Percentiles rank a stretch among this genome's conserved stretches.
These are phyloP conservation scores for Dendrocopos noguchii DNA, from an alignment of 2,113 vertebrate genomes.

Conservation along the genomic window DNA sequence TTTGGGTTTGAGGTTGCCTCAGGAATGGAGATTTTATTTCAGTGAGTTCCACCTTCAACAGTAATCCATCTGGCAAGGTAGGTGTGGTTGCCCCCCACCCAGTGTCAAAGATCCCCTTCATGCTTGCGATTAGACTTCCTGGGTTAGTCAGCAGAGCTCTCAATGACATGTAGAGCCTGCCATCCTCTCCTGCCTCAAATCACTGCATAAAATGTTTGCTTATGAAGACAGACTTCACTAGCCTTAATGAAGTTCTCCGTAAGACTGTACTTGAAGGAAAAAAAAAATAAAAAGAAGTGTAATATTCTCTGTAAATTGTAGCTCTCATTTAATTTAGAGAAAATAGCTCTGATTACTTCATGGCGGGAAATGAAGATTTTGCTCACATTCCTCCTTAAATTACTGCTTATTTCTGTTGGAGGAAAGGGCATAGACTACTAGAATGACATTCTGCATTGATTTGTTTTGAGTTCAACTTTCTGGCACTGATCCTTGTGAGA, in stretches of 20 bases:
- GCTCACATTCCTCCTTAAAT: background rate
- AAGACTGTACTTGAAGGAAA: background rate
- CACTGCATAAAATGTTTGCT: background rate
- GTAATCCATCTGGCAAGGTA: background rate
- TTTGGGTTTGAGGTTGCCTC: background rate
- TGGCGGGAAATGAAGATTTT: background rate
- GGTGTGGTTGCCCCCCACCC: background rate
- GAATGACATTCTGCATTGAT: background rate
- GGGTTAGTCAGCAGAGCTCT: background rate
- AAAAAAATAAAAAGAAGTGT: background rate
- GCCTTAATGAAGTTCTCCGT: background rate
- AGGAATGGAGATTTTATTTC: background rate
- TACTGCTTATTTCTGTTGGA: background rate
- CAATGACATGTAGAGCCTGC: background rate
- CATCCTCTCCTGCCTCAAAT: background rate
- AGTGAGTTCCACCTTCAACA: background rate
- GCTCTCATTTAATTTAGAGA: background rate
- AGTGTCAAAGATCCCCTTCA: background rate
- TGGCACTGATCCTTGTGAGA: background rate
- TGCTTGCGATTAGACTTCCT: background rate
- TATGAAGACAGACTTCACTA: slow-evolving; percentile 10
- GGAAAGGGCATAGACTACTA: background rate
- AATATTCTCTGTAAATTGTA: background rate
- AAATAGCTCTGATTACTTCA: background rate
- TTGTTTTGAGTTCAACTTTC: background rate